Percentiles rank a stretch among this genome's conserved stretches.
phyloP scores from a whole-genome alignment of 2,888 invertebrate species.

The Nebria brevicollis region DNA sequence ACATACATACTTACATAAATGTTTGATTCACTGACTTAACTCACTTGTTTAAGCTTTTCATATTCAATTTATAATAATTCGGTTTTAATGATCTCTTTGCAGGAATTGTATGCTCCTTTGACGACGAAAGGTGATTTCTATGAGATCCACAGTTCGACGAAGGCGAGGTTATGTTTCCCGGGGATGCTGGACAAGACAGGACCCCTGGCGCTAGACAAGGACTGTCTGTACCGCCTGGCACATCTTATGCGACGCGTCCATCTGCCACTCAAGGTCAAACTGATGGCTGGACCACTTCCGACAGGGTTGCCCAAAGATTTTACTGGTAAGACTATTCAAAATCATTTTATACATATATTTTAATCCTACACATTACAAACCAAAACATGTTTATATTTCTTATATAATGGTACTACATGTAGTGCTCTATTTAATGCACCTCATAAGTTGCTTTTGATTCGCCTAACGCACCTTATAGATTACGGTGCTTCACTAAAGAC shows the following conservation, averaged over 20 bases:
- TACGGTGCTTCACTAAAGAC: no score
- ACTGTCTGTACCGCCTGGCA: conserved; percentile 64
- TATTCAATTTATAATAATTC: neutral
- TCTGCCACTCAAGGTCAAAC: conserved; percentile 69
- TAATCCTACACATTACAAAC: no score
- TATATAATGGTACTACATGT: no score
- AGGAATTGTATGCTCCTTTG: conserved; percentile 78
- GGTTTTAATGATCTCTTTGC: conserved; percentile 49
- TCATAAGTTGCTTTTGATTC: no score
- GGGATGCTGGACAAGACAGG: conserved; percentile 66
- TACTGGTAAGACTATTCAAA: conserved; percentile 65
- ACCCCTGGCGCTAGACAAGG: conserved; percentile 64
- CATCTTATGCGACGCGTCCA: conserved; percentile 69
- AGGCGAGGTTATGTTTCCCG: conserved; percentile 67
- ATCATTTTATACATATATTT: neutral
- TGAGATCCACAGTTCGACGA: conserved; percentile 70
- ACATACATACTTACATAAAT: no score
- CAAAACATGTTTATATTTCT: no score
- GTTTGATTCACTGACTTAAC: no score
- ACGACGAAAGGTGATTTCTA: conserved; percentile 81
- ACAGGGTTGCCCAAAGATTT: conserved; percentile 71
- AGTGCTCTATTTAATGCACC: no score
- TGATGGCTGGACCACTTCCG: conserved; percentile 70
- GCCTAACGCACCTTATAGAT: no score
- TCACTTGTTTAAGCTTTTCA: no score